phyloP scores from a whole-genome alignment of 2,797 vertebrate species.

The Malacoraja senta region DNA sequence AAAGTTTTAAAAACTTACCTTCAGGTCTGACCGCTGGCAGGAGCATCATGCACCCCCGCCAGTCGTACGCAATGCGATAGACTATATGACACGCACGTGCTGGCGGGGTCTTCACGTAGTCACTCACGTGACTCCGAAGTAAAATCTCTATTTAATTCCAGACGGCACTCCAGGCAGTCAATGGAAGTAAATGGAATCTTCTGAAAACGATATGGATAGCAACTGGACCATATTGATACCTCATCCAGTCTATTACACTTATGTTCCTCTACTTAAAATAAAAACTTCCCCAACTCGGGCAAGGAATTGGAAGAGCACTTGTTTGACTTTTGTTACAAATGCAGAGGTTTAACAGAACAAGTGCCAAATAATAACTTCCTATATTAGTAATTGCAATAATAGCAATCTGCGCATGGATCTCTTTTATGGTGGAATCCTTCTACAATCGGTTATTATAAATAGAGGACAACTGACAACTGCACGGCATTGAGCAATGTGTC shows the following conservation, averaged over 20 bases:
- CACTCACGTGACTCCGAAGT: too few species aligned
- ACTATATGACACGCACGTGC: too few species aligned
- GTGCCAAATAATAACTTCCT: conserved; percentile 30
- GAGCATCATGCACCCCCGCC: too few species aligned
- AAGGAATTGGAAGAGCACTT: not conserved
- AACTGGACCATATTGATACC: not conserved
- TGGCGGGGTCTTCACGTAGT: too few species aligned
- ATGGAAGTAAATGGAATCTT: not conserved
- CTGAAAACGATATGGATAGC: not conserved
- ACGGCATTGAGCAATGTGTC: not conserved
- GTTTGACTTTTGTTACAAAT: not conserved
- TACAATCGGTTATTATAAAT: not conserved
- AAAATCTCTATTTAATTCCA: too few species aligned
- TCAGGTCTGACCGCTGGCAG: too few species aligned
- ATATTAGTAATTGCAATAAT: not conserved
- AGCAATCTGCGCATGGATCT: not conserved
- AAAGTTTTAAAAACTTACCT: too few species aligned
- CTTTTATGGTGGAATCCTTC: not conserved
- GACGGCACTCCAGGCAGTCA: not conserved
- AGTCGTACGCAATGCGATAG: too few species aligned
- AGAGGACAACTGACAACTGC: conserved; percentile 20
- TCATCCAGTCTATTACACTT: not conserved
- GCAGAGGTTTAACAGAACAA: not conserved
- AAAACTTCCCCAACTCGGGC: not conserved
- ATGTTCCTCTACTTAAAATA: not conserved